Conservation (phyloP, 1,140 invertebrate genomes). For the Aleiodes sp. region DNA sequence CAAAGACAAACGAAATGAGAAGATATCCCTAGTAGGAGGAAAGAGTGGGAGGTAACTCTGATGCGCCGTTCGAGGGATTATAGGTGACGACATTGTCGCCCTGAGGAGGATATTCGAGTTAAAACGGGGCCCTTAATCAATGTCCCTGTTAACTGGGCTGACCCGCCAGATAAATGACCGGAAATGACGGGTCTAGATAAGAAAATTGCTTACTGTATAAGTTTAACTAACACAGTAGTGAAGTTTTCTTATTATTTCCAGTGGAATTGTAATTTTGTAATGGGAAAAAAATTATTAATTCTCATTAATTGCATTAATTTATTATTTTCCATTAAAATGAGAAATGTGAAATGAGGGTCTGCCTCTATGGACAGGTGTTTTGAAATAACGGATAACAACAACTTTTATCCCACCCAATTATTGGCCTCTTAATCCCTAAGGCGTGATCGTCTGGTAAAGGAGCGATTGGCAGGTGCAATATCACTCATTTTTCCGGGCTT, state of each 20-base stretch:
- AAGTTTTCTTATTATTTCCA: too few species aligned
- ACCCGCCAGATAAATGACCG: constrained; percentile 63
- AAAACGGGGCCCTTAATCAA: constrained; percentile 62
- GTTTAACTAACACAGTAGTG: neutral
- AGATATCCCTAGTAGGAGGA: constrained; percentile 18
- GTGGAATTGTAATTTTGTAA: too few species aligned
- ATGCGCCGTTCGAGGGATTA: constrained; percentile 12
- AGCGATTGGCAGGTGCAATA: neutral
- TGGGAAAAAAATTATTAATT: too few species aligned
- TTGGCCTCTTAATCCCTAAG: neutral
- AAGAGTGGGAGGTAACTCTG: neutral
- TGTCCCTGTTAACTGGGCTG: constrained; percentile 54
- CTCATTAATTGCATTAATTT: too few species aligned
- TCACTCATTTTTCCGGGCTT: neutral
- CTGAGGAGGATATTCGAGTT: constrained; percentile 42
- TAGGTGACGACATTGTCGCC: constrained; percentile 20
- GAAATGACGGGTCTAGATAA: constrained; percentile 62
- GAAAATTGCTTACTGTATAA: constrained; percentile 57
- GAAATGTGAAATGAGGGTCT: neutral
- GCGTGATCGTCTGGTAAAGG: neutral
- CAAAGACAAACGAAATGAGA: constrained; percentile 52
- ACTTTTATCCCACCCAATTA: neutral
- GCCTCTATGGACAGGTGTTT: neutral
- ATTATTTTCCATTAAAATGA: too few species aligned
- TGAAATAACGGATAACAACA: constrained; percentile 8